Evolutionary conservation across 2,888 invertebrate species (phyloP).

Genomic region (Melanchra persicariae): DNA sequence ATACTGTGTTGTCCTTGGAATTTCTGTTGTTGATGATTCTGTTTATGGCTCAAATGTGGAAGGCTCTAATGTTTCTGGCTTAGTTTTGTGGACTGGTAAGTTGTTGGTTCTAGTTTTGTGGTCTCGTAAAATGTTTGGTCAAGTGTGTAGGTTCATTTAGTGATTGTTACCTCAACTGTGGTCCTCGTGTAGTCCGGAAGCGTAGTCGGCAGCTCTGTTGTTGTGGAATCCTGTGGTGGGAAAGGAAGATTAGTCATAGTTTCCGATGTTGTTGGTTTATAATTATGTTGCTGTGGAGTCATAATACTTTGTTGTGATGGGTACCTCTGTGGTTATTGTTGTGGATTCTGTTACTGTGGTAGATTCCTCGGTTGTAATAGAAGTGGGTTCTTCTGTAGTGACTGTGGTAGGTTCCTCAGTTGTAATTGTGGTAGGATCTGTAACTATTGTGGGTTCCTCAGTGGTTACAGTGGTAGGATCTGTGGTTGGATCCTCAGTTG

Average conservation of each 20-base stretch:
- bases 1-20: not conserved
- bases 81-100: not conserved
- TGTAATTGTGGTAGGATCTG: not conserved
- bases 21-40: not conserved
- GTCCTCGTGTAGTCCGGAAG: conserved; percentile 24
- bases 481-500: too few relatives aligned
- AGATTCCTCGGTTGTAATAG: not conserved
- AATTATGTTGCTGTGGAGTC: not conserved
- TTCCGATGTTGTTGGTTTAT: conserved; percentile 13
- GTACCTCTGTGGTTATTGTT: conserved; percentile 19
- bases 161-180: conserved; percentile 14
- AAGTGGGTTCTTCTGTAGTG: not conserved
- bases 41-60: conserved; percentile 11
- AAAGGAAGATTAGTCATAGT: not conserved
- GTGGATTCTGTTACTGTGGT: conserved; percentile 1
- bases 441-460: not conserved
- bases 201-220: conserved; percentile 18
- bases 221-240: conserved; percentile 29
- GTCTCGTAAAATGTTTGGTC: too few relatives aligned
- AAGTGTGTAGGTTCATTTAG: not conserved
- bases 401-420: not conserved
- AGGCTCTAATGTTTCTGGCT: too few relatives aligned
- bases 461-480: not conserved
- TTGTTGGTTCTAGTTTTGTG: not conserved
- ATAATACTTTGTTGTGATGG: not conserved